Evolutionary conservation across 2,113 vertebrate genomes (phyloP).

Genomic region (Ifrita kowaldi): DNA sequence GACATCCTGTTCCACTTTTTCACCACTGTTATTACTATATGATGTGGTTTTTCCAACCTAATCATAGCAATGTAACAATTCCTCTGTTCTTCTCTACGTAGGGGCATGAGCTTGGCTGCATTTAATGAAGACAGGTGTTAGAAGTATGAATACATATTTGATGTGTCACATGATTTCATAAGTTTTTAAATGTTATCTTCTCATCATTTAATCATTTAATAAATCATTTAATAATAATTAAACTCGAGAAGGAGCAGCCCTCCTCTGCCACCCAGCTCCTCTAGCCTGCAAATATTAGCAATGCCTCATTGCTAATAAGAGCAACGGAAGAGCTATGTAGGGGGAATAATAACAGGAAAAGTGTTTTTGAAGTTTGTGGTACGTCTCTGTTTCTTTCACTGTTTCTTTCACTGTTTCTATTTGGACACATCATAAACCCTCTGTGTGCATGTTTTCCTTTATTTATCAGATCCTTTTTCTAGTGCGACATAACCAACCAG

Average conservation of each 20-base stretch:
- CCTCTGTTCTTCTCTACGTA: not conserved
- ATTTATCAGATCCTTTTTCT: not conserved
- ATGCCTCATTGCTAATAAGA: not conserved
- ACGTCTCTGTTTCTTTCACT: not conserved
- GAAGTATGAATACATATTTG: not conserved
- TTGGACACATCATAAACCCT: not conserved
- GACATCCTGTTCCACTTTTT: not conserved
- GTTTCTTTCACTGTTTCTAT: not conserved
- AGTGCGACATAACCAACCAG: not conserved
- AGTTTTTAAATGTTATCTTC: not conserved
- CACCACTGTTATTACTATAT: not conserved
- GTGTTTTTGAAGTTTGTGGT: not conserved
- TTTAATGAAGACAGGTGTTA: not conserved
- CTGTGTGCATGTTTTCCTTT: not conserved
- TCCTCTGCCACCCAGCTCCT: fast-evolving
- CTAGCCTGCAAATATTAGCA: not conserved
- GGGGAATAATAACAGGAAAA: not conserved
- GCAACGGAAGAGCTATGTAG: not conserved
- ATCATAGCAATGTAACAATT: not conserved
- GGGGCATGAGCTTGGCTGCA: fast-evolving
- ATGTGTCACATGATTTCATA: not conserved
- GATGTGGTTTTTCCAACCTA: not conserved
- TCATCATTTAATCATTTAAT: not conserved
- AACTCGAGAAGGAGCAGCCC: not conserved
- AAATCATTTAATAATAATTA: not conserved